Conservation (phyloP, 2,113 vertebrate species). For the Burhinus oedicnemus region DNA sequence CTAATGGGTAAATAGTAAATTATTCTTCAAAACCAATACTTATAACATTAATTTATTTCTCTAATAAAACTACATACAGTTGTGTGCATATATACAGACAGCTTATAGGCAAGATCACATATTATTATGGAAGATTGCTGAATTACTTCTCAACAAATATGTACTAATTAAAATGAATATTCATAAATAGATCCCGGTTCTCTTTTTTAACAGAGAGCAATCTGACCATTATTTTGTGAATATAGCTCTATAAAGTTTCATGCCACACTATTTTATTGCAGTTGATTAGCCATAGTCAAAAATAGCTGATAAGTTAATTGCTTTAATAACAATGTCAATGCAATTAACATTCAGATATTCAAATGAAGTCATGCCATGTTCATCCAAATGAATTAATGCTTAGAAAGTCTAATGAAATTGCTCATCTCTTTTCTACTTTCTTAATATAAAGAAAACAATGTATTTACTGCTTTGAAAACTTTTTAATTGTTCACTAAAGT, state of each 20-base stretch:
- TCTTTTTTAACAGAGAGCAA: background rate
- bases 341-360: constrained; percentile 6
- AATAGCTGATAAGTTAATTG: constrained; percentile 18
- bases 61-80: constrained; percentile 10
- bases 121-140: background rate
- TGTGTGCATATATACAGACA: background rate
- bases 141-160: constrained; percentile 31
- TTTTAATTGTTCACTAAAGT: background rate
- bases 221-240: background rate
- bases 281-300: background rate
- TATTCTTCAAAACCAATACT: constrained; percentile 51
- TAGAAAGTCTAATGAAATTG: background rate
- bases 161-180: constrained; percentile 37
- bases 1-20: constrained; percentile 52
- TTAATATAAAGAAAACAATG: background rate
- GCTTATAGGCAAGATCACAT: background rate
- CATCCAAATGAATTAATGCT: background rate
- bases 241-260: background rate
- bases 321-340: constrained; percentile 1
- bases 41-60: constrained; percentile 10
- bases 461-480: background rate
- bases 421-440: background rate
- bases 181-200: constrained; percentile 14
- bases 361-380: background rate
- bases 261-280: background rate